Conservation (phyloP, 2,797 vertebrate genomes). For the Psittacula echo region DNA sequence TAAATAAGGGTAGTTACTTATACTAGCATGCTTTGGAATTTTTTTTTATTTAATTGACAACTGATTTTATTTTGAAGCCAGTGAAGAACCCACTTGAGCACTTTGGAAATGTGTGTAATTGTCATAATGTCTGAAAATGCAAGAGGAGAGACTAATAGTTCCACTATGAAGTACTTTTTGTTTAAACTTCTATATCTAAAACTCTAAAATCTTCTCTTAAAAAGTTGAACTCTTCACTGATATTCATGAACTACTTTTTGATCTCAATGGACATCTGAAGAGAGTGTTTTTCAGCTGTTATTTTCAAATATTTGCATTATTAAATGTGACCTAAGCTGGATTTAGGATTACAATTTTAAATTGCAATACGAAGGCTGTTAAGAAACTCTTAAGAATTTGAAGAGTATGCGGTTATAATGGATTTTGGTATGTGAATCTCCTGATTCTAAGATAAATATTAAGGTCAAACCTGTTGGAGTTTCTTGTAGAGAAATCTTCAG, state of each 20-base stretch:
- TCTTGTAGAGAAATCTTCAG: not conserved
- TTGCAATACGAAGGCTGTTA: not conserved
- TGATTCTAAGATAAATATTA: not conserved
- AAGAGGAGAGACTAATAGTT: not conserved
- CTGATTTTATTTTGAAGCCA: not conserved
- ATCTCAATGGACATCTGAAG: not conserved
- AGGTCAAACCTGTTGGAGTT: not conserved
- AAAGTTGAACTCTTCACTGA: not conserved
- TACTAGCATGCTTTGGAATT: slow-evolving; percentile 77
- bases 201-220: not conserved
- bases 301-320: not conserved
- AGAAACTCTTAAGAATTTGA: not conserved
- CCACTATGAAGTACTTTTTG: not conserved
- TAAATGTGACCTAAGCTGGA: not conserved
- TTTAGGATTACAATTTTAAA: not conserved
- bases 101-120: not conserved
- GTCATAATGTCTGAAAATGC: not conserved
- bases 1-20: slow-evolving; percentile 80
- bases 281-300: not conserved
- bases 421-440: not conserved
- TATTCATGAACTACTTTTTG: not conserved
- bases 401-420: not conserved
- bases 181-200: not conserved
- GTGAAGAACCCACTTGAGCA: not conserved
- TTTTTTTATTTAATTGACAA: not conserved